These are phyloP conservation scores for Acrossocheilus fasciatus DNA, from an alignment of 2,797 vertebrate genomes.

Conservation along the genomic window DNA sequence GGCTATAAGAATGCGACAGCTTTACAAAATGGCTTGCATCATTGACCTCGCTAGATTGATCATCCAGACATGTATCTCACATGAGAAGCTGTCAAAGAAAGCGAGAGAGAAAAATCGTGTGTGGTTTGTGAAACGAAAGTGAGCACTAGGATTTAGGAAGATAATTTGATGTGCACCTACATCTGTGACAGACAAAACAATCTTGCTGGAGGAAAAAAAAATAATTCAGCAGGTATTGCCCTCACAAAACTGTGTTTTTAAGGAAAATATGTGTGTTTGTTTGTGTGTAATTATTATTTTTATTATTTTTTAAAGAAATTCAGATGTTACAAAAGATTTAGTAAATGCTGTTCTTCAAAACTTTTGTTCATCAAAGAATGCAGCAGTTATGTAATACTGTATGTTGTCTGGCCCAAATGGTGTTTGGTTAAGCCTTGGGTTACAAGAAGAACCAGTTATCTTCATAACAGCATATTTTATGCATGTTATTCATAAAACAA, in stretches of 20 bases:
- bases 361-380: not conserved
- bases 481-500: not conserved
- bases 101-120: not conserved
- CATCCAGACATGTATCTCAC: slow-evolving; percentile 33
- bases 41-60: slow-evolving; percentile 34
- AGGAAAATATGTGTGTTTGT: not conserved
- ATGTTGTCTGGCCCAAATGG: not conserved
- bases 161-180: slow-evolving; percentile 14
- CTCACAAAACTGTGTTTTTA: not conserved
- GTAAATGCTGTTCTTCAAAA: not conserved
- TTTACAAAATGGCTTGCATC: slow-evolving; percentile 20
- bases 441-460: not conserved
- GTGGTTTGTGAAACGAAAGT: slow-evolving; percentile 29
- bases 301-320: not conserved
- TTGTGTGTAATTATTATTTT: too few relatives aligned
- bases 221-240: not conserved
- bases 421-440: slow-evolving; percentile 6
- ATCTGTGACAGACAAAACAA: slow-evolving; percentile 13
- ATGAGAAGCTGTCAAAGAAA: slow-evolving; percentile 6
- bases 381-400: not conserved
- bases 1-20: not conserved
- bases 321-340: not conserved
- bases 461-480: not conserved
- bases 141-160: slow-evolving; percentile 26
- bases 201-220: not conserved